Conservation (phyloP, 2,888 invertebrate genomes). For the Dryobotodes eremita region DNA sequence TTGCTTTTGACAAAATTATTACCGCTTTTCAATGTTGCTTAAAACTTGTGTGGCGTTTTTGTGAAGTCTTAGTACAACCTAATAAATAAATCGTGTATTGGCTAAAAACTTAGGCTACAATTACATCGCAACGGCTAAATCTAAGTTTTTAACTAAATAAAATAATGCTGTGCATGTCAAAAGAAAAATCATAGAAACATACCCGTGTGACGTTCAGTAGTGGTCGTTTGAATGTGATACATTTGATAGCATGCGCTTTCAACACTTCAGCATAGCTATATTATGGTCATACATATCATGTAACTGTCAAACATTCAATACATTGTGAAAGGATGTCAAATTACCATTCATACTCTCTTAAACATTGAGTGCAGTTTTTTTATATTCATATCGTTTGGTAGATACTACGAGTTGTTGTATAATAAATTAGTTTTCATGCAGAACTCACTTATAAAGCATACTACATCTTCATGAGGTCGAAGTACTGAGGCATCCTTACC, state of each 20-base stretch:
- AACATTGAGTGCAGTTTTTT: slow-evolving; percentile 46
- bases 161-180: slow-evolving; percentile 71
- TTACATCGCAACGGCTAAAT: neutral
- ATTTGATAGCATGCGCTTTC: slow-evolving; percentile 61
- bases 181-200: slow-evolving; percentile 52
- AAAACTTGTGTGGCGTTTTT: slow-evolving; percentile 52
- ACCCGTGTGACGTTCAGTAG: slow-evolving; percentile 48
- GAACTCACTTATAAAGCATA: neutral
- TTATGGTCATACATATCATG: slow-evolving; percentile 45
- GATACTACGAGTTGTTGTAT: slow-evolving; percentile 39
- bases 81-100: slow-evolving; percentile 11
- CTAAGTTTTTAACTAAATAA: slow-evolving; percentile 35
- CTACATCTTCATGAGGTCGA: neutral
- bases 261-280: slow-evolving; percentile 50
- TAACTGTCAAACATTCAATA: slow-evolving; percentile 35
- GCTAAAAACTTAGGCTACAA: slow-evolving; percentile 30
- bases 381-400: slow-evolving; percentile 21
- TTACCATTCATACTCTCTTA: slow-evolving; percentile 50
- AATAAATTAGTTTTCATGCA: neutral
- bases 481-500: neutral
- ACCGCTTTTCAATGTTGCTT: slow-evolving; percentile 56
- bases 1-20: slow-evolving; percentile 29
- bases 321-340: slow-evolving; percentile 28
- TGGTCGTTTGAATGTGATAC: slow-evolving; percentile 51
- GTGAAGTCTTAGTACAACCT: slow-evolving; percentile 33